Conservation (phyloP, 1,140 invertebrate genomes). For the Meteorus sp. region DNA sequence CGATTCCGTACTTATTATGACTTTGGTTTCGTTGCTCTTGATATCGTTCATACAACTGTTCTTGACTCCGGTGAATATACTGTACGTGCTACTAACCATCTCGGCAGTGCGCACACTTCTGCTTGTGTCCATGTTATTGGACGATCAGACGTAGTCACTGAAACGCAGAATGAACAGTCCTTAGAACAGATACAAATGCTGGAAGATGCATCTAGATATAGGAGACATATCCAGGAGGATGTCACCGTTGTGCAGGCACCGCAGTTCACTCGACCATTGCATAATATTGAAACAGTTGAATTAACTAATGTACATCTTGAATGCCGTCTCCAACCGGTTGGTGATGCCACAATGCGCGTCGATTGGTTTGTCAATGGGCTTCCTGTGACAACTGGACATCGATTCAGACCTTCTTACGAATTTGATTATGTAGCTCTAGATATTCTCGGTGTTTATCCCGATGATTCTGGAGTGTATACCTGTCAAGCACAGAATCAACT, state of each 20-base stretch:
- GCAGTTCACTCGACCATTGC: conserved; percentile 82
- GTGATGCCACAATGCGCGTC: conserved; percentile 92
- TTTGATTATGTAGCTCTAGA: conserved; percentile 97
- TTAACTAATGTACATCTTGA: conserved; percentile 92
- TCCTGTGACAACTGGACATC: conserved; percentile 84
- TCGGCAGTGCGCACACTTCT: conserved; percentile 89
- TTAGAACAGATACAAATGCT: conserved; percentile 93
- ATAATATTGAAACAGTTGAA: conserved; percentile 90
- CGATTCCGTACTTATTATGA: conserved; percentile 94
- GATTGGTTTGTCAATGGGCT: conserved; percentile 97
- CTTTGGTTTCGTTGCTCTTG: conserved; percentile 89
- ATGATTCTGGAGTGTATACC: conserved; percentile 95
- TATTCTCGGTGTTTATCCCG: conserved; percentile 92
- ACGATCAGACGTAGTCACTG: conserved; percentile 84
- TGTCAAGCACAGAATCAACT: conserved; percentile 89
- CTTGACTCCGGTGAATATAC: conserved; percentile 94
- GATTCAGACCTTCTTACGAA: conserved; percentile 95
- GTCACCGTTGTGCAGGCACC: conserved; percentile 80
- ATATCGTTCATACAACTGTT: conserved; percentile 84
- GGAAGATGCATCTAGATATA: conserved; percentile 81
- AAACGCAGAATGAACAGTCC: conserved; percentile 93
- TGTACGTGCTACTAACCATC: conserved; percentile 87
- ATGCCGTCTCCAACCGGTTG: conserved; percentile 89
- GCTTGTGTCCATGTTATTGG: conserved; percentile 85
- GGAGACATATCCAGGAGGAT: conserved; percentile 72